phyloP scores from a whole-genome alignment of 2,797 vertebrate species.

The Microchirus variegatus region DNA sequence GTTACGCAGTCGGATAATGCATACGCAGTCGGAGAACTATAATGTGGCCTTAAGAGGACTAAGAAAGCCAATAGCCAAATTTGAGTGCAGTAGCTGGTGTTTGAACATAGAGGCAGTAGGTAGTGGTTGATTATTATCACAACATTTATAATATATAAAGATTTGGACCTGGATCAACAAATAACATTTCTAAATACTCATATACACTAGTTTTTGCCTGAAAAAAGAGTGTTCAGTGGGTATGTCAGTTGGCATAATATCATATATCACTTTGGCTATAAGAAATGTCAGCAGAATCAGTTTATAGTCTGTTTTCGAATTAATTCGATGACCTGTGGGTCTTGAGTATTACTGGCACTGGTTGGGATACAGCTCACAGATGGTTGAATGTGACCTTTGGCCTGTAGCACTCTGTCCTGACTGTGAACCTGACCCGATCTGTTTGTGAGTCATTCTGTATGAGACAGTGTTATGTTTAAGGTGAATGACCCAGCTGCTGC shows the following conservation, averaged over 20 bases:
- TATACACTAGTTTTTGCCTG: too few species aligned
- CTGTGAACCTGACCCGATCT: conserved; percentile 12
- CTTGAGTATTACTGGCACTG: conserved; percentile 9
- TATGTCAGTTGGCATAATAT: too few species aligned
- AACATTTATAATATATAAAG: too few species aligned
- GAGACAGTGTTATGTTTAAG: conserved; percentile 28
- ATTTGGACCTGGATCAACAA: background rate
- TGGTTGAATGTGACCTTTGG: conserved; percentile 14
- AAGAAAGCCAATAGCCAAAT: background rate
- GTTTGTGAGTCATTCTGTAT: conserved; percentile 28
- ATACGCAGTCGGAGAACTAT: too few species aligned
- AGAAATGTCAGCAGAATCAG: background rate
- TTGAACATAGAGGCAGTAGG: too few species aligned
- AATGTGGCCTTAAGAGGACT: too few species aligned
- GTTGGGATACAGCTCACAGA: conserved; percentile 16
- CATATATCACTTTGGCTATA: too few species aligned
- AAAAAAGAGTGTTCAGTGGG: too few species aligned
- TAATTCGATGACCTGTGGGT: background rate
- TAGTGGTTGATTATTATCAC: too few species aligned
- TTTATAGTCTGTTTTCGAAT: conserved; percentile 1
- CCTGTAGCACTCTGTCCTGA: conserved; percentile 4
- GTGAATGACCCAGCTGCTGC: conserved; percentile 26
- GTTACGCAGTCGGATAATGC: too few species aligned
- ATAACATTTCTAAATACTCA: too few species aligned
- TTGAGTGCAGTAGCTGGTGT: too few species aligned